phyloP scores from a whole-genome alignment of 2,113 vertebrate species.

The Condylura cristata region DNA sequence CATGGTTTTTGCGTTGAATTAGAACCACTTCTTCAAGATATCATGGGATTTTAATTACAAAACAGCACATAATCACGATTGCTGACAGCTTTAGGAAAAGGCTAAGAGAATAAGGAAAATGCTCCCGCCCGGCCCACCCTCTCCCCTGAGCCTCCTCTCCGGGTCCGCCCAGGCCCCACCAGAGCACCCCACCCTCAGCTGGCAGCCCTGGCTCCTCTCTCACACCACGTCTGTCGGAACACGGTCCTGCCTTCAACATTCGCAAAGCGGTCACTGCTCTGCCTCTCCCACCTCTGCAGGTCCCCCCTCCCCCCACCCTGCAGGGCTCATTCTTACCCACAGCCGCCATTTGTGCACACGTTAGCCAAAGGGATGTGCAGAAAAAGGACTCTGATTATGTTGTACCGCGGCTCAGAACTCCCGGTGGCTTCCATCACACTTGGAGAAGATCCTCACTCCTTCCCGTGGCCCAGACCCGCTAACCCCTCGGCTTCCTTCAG shows the following conservation, averaged over 20 bases:
- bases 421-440: not conserved
- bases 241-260: not conserved
- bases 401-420: not conserved
- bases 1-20: not conserved
- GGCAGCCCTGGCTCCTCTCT: not conserved
- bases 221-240: not conserved
- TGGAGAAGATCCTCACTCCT: not conserved
- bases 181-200: not conserved
- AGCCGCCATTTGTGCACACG: not conserved
- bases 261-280: not conserved
- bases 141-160: not conserved
- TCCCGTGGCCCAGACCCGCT: not conserved
- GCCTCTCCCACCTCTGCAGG: not conserved
- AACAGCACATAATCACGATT: not conserved
- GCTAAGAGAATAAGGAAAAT: not conserved
- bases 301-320: not conserved
- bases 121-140: not conserved
- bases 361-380: not conserved
- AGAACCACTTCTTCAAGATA: not conserved
- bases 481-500: not conserved
- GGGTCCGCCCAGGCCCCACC: too few species aligned
- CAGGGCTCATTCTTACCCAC: not conserved
- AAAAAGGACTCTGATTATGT: not conserved
- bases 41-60: not conserved
- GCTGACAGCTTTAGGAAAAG: not conserved